phyloP scores from a whole-genome alignment of 2,113 vertebrate species.

The Xiphophorus hellerii region DNA sequence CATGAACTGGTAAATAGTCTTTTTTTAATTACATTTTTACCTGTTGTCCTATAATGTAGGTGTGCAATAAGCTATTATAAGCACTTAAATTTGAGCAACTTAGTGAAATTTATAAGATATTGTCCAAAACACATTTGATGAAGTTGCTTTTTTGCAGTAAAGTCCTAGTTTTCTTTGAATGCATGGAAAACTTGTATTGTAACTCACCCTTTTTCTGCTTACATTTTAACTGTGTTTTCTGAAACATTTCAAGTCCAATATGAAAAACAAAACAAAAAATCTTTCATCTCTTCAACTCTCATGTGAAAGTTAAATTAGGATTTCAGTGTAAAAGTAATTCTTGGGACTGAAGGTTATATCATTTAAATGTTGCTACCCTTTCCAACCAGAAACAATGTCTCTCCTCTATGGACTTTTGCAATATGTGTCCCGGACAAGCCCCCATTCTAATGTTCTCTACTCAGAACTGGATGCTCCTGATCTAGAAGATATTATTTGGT shows the following conservation, averaged over 20 bases:
- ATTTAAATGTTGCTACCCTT: not conserved
- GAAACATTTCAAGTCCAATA: too few relatives aligned
- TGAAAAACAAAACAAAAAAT: not conserved
- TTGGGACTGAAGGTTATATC: not conserved
- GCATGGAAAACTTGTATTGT: too few relatives aligned
- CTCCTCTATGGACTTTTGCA: not conserved
- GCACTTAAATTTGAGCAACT: not conserved
- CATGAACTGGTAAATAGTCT: slow-evolving; percentile 65
- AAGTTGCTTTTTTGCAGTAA: not conserved
- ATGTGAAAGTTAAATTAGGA: not conserved
- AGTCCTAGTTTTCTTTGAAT: too few relatives aligned
- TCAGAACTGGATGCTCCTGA: not conserved
- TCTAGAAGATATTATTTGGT: not conserved
- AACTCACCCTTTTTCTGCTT: too few relatives aligned
- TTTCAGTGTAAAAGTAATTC: not conserved
- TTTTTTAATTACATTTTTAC: not conserved
- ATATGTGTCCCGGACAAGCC: not conserved
- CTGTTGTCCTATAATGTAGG: not conserved
- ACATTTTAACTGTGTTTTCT: too few relatives aligned
- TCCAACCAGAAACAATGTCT: not conserved
- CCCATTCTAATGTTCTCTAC: not conserved
- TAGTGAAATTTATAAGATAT: not conserved
- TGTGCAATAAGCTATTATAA: not conserved
- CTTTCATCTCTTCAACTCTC: not conserved
- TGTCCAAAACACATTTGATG: not conserved